phyloP scores from a whole-genome alignment of 2,888 invertebrate genomes.

The Epistrophe grossulariae region DNA sequence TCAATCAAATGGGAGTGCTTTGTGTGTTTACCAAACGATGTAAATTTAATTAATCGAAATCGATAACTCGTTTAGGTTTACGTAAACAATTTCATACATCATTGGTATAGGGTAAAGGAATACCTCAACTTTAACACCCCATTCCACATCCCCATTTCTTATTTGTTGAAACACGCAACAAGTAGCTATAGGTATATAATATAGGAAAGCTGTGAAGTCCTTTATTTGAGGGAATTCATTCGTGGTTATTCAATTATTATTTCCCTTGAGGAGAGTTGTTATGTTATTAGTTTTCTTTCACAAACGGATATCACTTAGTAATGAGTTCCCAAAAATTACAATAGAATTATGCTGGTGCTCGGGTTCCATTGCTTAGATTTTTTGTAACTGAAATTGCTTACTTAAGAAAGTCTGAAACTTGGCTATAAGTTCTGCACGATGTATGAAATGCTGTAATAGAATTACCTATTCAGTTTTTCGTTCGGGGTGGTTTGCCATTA shows the following conservation, averaged over 20 bases:
- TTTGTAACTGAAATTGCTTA: constrained; percentile 25
- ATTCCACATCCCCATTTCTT: not conserved
- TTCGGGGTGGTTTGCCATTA: constrained; percentile 15
- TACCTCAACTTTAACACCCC: constrained; percentile 9
- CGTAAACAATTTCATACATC: constrained; percentile 45
- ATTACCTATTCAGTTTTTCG: constrained; percentile 38
- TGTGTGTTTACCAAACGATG: constrained; percentile 44
- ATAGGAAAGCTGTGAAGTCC: constrained; percentile 22
- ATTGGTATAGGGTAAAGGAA: not conserved
- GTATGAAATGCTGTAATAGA: constrained; percentile 50
- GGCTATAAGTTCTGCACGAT: constrained; percentile 28
- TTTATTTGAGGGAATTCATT: constrained; percentile 17
- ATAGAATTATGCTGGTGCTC: not conserved
- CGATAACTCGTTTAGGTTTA: constrained; percentile 52
- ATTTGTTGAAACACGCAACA: constrained; percentile 29
- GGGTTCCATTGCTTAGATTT: not conserved
- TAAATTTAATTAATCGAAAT: constrained; percentile 66
- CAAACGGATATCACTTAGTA: constrained; percentile 18
- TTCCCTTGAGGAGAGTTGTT: constrained; percentile 21
- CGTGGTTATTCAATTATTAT: constrained; percentile 38
- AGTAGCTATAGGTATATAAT: not conserved
- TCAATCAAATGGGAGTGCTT: constrained; percentile 47
- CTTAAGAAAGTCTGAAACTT: constrained; percentile 35
- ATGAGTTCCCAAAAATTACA: constrained; percentile 30
- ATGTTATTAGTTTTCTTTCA: constrained; percentile 40